Evolutionary conservation across 2,888 invertebrate genomes (phyloP), one percentile per base, ranked within the genome.

Genomic region (Lasiommata megera): DNA sequence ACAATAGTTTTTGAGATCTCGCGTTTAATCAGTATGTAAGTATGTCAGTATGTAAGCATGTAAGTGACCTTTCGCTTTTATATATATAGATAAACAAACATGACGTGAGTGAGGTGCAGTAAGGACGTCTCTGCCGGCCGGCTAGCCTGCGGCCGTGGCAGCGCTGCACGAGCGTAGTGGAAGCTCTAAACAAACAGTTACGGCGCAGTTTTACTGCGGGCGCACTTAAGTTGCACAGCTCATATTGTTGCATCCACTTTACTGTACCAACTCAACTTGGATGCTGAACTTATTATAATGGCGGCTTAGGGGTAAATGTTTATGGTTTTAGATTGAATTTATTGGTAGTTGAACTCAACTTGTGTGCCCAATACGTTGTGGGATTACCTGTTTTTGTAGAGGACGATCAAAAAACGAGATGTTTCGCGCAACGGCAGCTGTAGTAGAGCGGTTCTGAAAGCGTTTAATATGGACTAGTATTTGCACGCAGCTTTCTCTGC

Each of bases 191-290:
- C 67, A 67, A 68, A 70, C 69, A 67, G 72, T 70, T 66, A 69
- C 67, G 60, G 67, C 61, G 60, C 56, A 66, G 69, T 72, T 73
- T 73, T 64, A 66, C 66, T 69, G 68, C 64, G 60, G 50, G 62
- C 56, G 65, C 65, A 68, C 69, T 69, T 68, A 68, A 69, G 63
- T 65, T 63, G 64, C 56, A 38, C 23, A 60, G 67, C 58, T 67
- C 67, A 70, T 71, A 73, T 68, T 74, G 75, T 70, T 71, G 67
- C 70, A 51, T 55, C 54, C 43, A 67, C 67, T 72, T 72, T 72
- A 71, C 47, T 58, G 59, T 57, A 41, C 56, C 56, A 56, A 60
- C 56, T 58, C 46, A 34, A 60, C 50, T 46, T 47, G 40, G 14
- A 43, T 37, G 28, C 12, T 12, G 9, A 51, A 51, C 52, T 41